Evolutionary conservation across 2,113 vertebrate genomes (phyloP), one percentile per base, ranked within the genome.

Genomic region (Onychostoma macrolepis): DNA sequence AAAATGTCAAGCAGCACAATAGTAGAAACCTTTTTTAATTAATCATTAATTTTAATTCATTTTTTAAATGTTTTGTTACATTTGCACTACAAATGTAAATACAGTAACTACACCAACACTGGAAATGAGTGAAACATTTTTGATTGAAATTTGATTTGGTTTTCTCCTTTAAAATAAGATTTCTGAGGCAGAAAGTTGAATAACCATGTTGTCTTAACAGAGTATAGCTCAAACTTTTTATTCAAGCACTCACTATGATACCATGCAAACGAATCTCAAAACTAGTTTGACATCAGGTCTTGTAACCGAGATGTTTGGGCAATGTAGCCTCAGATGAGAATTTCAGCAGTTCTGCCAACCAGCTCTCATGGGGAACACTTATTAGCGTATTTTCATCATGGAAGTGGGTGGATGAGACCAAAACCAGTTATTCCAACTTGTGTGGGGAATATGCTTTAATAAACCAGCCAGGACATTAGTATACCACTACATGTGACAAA

Each of bases 321-420:
- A 17, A 50, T 17, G 15, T 50, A 50, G 15, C 15, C 36, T 38
- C 21, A 7, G 10, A 61, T 56, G 12, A 38, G 6, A 80, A 61
- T 61, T 2, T 80, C 10, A 58, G 17, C 30, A 53, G 77, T n/a
- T 58, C 53, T 80, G 78, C 50, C 17, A 61, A 6, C 30, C 53
- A 61, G 4, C 78, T 80, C 30, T 80, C 78, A 36, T 80, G 78
- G 78, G 30, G 38, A 1, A 33, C 53, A 41, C 50, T 80, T n/a
- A 3, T 7, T 0, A 53, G 33, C 10, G 4, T 12, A 1, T 10
- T 21, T 5, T 7, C 8, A 21, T 12, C 9, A 36, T 80, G 53
- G 78, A 61, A 13, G 4, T 80, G 50, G 30, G 33, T 61, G 33
- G 78, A 80, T 61, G 21, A n/a, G 5, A 80, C 78, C 11, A 8